Evolutionary conservation across 2,113 vertebrate genomes (phyloP), one percentile per base, ranked within the genome.

Genomic region (Symphodus melops): DNA sequence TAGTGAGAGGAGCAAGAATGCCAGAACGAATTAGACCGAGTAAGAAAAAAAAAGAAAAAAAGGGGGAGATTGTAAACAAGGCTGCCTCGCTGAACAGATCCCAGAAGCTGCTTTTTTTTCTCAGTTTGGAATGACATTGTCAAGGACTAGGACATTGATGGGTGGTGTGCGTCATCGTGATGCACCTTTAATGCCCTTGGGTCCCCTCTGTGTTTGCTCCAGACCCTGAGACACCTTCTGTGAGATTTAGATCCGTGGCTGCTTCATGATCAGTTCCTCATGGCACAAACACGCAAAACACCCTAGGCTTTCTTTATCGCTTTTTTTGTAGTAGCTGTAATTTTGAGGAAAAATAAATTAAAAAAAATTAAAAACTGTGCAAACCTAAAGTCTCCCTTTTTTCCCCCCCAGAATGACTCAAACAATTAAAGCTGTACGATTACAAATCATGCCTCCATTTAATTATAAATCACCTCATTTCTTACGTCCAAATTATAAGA

Each of bases 161-260:
- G 86, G 83, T 73, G 59, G 28, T 70, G 78, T 86, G 88, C 83
- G 78, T 86, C 88, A 90, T 84, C 70, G 9, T 75, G 72, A 80
- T 85, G 88, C 89, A 92, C 91, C 89, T 90, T 84, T 82, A 73
- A 84, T 87, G 79, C 84, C 84, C 82, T 81, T 78, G 84, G 83
- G 73, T 61, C 56, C 61, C 19, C 39, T 80, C 68, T 82, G 75
- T 75, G 79, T 85, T 84, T 79, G 68, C 75, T 79, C 81, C 86
- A 85, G 63, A 80, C 85, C 48, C 76, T 72, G 60, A 82, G 84
- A 81, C 77, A 86, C 68, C 81, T 78, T 84, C 60, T 60, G 72
- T 66, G 74, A 85, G 77, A 89, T 85, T 82, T 79, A 67, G 63
- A 86, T 83, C 68, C 79, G 70, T 61, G n/a, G 54, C 80, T 74